Evolutionary conservation across 2,888 invertebrate genomes (phyloP), one percentile per base, ranked within the genome.

Genomic region (Anagyrus pseudococci): DNA sequence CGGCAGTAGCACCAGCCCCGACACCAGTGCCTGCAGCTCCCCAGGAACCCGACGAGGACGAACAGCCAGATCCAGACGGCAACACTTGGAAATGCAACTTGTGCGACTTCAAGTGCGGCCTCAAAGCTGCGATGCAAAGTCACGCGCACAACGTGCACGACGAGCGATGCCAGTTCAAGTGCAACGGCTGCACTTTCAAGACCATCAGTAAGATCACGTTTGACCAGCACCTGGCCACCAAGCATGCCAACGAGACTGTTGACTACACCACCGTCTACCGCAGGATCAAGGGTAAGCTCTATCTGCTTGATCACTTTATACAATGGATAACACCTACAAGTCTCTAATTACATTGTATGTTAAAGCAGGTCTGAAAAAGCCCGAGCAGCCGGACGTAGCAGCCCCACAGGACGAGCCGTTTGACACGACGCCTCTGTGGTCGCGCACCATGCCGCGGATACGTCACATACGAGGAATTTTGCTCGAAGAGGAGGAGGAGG

Each of bases 41-140:
- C 8, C 67, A 54, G 15, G 59, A 62, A 3, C 13, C 48, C 13
- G 78, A 72, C 33, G 58, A 67, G 1, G 74, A 77, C 2, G 74
- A 75, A 25, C 52, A 70, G n/a, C 62, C 74, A 33, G 70, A 73
- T 71, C 59, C 72, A 13, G 85, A 87, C 68, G 76, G 85, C 8
- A 87, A 88, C 71, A 84, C 87, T 1, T 91, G 90, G 90, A 86
- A 86, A 61, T 92, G 92, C 72, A 88, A 87, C 17, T 74, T 89
- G 26, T 92, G 92, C 72, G 84, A 86, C 50, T 86, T 84, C 70
- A 85, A 85, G 59, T 86, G 85, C 67, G 81, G 84, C 65, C 84
- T 86, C 1, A 85, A 87, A 23, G 83, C 83, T 0, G 88, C 87
- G 48, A 86, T 90, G 33, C 80, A 83, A 0, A 81, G 82, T 0